Evolutionary conservation across 1,140 invertebrate genomes (phyloP), one percentile per base, ranked within the genome.

Genomic region (Meloidogyne hapla): DNA sequence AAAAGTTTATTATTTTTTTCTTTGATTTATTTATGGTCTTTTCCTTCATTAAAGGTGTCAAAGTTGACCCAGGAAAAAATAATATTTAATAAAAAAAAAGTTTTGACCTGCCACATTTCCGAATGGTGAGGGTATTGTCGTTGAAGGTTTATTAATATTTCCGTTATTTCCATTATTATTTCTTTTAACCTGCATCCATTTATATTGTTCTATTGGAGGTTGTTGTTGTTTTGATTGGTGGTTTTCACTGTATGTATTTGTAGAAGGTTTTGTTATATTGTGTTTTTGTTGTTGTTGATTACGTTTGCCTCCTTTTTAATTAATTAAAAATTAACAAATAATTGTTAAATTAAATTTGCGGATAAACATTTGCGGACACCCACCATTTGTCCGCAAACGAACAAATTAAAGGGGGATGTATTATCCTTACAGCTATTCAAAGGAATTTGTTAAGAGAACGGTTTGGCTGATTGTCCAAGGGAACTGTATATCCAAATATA

Each of bases 171-270:
- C 18, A 18, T 48, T 56, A n/a, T 18, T 56, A 56, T 56, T 40
- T 48, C 79, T 26, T 40, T 80, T 80, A 21, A 80, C 75, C 64
- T 80, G 64, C 79, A 80, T 80, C 79, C 79, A 80, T 68, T 76
- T 76, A 56, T 80, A 80, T 26, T 70, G 76, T 56, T 56, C 48
- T 56, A 56, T n/a, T n/a, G 48, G 48, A n/a, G 18, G 18, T 23
- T 71, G 80, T 33, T 65, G 69, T 48, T 33, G 64, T 4, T 63
- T 74, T 25, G 18, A 33, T n/a, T 38, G 18, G 23, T 26, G 26
- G n/a, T 12, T 25, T 75, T 12, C n/a, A 25, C 28, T 65, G 12
- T 74, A 21, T 79, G 48, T 56, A 77, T 40, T 42, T 77, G 75
- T 67, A 2, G 42, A 26, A 13, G 26, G 21, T 45, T 67, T 40